A percentile compares a stretch with the other conserved stretches of the same genome.
Evolutionary conservation across 2,113 vertebrate genomes (phyloP).

Genomic region (Psilopsiagon aymara): DNA sequence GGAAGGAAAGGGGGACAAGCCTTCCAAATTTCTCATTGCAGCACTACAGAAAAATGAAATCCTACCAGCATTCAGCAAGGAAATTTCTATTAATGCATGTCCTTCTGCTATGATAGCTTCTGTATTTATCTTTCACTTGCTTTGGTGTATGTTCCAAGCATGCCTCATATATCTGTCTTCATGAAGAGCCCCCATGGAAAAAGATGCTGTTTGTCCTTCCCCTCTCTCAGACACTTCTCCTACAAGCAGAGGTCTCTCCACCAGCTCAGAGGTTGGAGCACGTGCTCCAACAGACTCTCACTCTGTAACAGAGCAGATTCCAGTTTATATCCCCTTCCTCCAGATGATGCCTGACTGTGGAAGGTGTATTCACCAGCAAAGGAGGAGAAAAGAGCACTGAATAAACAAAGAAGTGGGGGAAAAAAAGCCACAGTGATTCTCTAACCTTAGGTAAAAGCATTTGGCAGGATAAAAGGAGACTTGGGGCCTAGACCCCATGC

Average conservation of each 20-base stretch:
- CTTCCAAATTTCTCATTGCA: background rate
- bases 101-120: background rate
- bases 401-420: background rate
- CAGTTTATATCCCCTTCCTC: background rate
- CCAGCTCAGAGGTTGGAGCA: background rate
- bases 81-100: background rate
- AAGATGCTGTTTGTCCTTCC: background rate
- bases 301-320: rapidly evolving
- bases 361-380: background rate
- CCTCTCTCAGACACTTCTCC: background rate
- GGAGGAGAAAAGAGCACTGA: background rate
- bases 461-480: background rate
- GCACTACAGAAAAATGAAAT: background rate
- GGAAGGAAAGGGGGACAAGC: background rate
- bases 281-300: background rate
- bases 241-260: background rate
- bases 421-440: background rate
- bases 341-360: background rate
- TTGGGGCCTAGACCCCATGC: background rate
- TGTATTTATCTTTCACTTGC: background rate
- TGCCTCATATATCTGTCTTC: background rate
- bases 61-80: background rate
- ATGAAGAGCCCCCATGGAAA: background rate
- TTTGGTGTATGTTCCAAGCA: background rate
- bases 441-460: background rate